Evolutionary conservation across 2,888 invertebrate genomes (phyloP), one percentile per base, ranked within the genome.

Genomic region (Toxonevra muliebris): DNA sequence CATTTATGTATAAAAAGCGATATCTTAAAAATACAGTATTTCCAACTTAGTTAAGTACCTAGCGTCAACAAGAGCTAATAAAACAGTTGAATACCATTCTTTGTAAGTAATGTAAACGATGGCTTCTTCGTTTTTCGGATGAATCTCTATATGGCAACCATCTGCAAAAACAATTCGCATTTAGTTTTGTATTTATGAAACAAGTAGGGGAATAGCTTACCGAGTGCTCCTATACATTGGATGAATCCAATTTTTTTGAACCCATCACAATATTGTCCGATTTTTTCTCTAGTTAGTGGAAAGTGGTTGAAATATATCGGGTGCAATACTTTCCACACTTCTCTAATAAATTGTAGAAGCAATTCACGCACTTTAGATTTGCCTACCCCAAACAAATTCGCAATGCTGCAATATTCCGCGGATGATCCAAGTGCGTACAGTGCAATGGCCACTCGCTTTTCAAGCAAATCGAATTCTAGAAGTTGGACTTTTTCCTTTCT

Each of bases 1-100:
- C 60, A 55, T 66, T 66, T 42, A 66, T 55, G 59, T 69, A 50
- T 7, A 66, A n/a, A 53, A 68, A 64, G 5, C 63, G 41, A 58
- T 58, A 63, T 15, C 52, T 58, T 52, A 10, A 53, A 59, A 19
- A 30, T 30, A 42, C 45, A 42, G 9, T 12, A 12, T 43, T 11
- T 43, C 10, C 12, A 12, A n/a, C n/a, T n/a, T 11, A 15, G 50
- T 50, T 2, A 30, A 30, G n/a, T n/a, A n/a, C n/a, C n/a, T n/a
- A n/a, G n/a, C n/a, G n/a, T n/a, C n/a, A 4, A 50, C 50, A 8
- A 50, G 50, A 13, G 30, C 50, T 50, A 50, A 15, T 9, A 54
- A 19, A 19, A 54, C 54, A 4, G 11, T 17, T n/a, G 54, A 17
- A 54, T 19, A 10, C n/a, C 54, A 54, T 17, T 19, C 12, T 4